phyloP scores from a whole-genome alignment of 2,113 vertebrate genomes.

The Oxyruncus cristatus region DNA sequence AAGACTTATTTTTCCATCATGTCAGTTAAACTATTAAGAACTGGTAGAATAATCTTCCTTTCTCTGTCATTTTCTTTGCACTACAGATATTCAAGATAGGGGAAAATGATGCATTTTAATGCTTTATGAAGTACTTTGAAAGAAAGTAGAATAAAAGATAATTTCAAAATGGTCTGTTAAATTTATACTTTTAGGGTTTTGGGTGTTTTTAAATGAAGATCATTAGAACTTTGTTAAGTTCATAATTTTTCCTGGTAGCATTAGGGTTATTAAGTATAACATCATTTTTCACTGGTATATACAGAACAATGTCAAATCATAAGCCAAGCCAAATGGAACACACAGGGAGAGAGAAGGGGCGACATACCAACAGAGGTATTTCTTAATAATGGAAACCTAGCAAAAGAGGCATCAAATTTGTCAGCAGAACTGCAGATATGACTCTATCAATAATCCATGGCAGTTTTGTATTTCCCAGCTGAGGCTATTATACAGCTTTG shows the following conservation, averaged over 20 bases:
- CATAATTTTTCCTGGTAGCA: slow-evolving; percentile 65
- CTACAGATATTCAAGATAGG: neutral
- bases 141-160: neutral
- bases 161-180: neutral
- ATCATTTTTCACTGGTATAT: slow-evolving; percentile 53
- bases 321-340: slow-evolving; percentile 64
- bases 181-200: neutral
- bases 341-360: neutral
- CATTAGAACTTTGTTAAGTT: slow-evolving; percentile 55
- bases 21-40: slow-evolving; percentile 3
- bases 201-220: neutral
- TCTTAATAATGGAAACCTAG: slow-evolving; percentile 83
- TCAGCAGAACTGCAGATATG: slow-evolving; percentile 87
- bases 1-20: neutral
- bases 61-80: neutral
- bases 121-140: neutral
- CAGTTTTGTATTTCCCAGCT: slow-evolving; percentile 87
- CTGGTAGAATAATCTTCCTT: neutral
- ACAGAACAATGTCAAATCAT: slow-evolving; percentile 48
- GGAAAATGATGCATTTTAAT: neutral
- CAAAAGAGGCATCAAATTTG: slow-evolving; percentile 84
- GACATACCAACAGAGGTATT: slow-evolving; percentile 80
- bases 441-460: slow-evolving; percentile 93
- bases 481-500: slow-evolving; percentile 85
- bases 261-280: slow-evolving; percentile 44